Percentiles rank a stretch among this genome's conserved stretches.
Conservation (phyloP, 53 echinoderm and acorn worm genomes). For the Astropecten irregularis region DNA sequence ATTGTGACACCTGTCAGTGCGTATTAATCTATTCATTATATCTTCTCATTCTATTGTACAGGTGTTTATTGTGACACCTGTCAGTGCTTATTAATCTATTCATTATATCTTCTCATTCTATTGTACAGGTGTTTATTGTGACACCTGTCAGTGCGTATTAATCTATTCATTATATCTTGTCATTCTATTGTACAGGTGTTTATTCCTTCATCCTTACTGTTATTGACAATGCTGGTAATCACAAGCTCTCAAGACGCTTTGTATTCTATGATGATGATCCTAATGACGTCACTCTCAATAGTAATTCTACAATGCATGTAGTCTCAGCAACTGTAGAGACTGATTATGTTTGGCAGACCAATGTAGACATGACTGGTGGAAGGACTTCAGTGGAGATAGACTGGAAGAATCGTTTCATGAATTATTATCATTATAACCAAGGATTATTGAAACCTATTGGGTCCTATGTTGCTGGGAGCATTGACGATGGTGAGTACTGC, state of each 20-base stretch:
- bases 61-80: no score
- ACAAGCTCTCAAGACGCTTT: slow-evolving; percentile 37
- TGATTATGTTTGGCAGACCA: slow-evolving; percentile 34
- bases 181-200: slow-evolving; percentile 9
- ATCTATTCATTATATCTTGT: not conserved
- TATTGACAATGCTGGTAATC: slow-evolving; percentile 47
- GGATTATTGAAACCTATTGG: slow-evolving; percentile 45
- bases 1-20: no score
- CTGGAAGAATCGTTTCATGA: slow-evolving; percentile 44
- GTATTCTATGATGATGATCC: slow-evolving; percentile 52
- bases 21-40: no score
- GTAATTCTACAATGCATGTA: not conserved
- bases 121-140: no score
- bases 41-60: no score
- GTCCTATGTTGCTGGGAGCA: not conserved
- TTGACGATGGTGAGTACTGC: slow-evolving; percentile 21
- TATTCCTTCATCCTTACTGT: slow-evolving; percentile 43
- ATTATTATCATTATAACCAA: not conserved
- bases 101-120: no score
- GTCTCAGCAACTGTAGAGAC: slow-evolving; percentile 19
- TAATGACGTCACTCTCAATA: not conserved
- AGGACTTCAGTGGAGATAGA: not conserved
- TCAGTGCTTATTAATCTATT: no score
- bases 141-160: not conserved
- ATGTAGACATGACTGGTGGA: not conserved